Evolutionary conservation across 1,140 invertebrate genomes (phyloP).

Genomic region (Megalopta genalis): DNA sequence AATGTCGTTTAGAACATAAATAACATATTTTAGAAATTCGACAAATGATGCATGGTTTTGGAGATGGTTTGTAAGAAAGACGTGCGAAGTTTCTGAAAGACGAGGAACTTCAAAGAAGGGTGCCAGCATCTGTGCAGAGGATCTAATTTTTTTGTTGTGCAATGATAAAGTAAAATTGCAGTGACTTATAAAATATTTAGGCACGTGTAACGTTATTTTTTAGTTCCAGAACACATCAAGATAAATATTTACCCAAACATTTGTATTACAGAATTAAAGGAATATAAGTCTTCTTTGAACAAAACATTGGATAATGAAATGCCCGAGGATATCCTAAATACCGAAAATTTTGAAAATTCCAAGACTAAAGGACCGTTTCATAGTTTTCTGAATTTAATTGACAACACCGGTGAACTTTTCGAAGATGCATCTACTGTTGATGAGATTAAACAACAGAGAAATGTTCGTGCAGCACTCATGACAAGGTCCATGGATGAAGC

Average conservation of each 20-base stretch:
- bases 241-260: not conserved
- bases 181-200: conserved; percentile 82
- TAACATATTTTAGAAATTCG: conserved; percentile 79
- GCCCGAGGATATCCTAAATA: conserved; percentile 46
- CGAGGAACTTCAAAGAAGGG: conserved; percentile 68
- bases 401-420: conserved; percentile 75
- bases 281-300: conserved; percentile 68
- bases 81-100: conserved; percentile 78
- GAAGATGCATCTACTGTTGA: conserved; percentile 68
- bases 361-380: conserved; percentile 63
- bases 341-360: conserved; percentile 40
- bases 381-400: conserved; percentile 68
- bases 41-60: conserved; percentile 85
- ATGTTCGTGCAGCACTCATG: conserved; percentile 74
- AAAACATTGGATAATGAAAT: conserved; percentile 66
- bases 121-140: conserved; percentile 72
- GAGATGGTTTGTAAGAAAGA: conserved; percentile 81
- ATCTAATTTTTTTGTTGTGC: conserved; percentile 83
- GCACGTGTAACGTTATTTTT: conserved; percentile 61
- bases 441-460: conserved; percentile 73
- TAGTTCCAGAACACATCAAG: not conserved
- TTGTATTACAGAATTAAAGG: conserved; percentile 70
- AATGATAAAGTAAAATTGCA: conserved; percentile 83
- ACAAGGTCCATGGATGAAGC: conserved; percentile 73
- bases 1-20: not conserved